Evolutionary conservation across 37 sponge, comb jelly and placozoan species (phyloP).

Genomic region (Bolinopsis microptera): DNA sequence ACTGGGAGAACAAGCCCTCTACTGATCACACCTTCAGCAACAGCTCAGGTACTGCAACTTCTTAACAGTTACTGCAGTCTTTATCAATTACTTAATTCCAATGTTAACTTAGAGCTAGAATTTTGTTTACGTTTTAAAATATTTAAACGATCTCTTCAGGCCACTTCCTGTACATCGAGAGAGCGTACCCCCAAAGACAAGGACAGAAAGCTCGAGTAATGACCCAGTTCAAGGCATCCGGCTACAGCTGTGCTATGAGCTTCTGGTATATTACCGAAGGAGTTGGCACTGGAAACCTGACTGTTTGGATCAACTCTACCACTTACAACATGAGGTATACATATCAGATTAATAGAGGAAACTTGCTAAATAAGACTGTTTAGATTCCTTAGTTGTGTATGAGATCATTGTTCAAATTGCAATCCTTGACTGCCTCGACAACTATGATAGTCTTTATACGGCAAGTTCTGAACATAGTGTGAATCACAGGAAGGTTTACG

Average conservation of each 20-base stretch:
- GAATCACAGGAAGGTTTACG: conserved; percentile 1
- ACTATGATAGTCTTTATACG: no score
- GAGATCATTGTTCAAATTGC: no score
- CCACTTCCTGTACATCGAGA: conserved; percentile 58
- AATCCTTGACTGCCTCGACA: no score
- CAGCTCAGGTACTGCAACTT: conserved; percentile 64
- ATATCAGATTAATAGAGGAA: not conserved
- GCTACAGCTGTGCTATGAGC: conserved; percentile 49
- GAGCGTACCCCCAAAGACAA: not conserved
- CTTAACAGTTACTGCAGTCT: no score
- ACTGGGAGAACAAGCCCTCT: conserved; percentile 25
- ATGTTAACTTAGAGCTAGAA: no score
- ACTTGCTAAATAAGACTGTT: no score
- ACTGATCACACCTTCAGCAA: conserved; percentile 70
- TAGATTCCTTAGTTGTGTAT: no score
- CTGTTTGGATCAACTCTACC: conserved; percentile 62
- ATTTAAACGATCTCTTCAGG: no score
- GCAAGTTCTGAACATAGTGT: no score
- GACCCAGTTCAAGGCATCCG: not conserved
- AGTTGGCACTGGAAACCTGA: conserved; percentile 19
- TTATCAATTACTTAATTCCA: no score
- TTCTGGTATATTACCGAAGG: conserved; percentile 62
- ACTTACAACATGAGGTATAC: conserved; percentile 53
- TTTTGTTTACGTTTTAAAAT: no score
- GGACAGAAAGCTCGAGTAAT: conserved; percentile 22